Evolutionary conservation across 1,140 invertebrate species (phyloP).

Genomic region (Lepidurus arcticus): DNA sequence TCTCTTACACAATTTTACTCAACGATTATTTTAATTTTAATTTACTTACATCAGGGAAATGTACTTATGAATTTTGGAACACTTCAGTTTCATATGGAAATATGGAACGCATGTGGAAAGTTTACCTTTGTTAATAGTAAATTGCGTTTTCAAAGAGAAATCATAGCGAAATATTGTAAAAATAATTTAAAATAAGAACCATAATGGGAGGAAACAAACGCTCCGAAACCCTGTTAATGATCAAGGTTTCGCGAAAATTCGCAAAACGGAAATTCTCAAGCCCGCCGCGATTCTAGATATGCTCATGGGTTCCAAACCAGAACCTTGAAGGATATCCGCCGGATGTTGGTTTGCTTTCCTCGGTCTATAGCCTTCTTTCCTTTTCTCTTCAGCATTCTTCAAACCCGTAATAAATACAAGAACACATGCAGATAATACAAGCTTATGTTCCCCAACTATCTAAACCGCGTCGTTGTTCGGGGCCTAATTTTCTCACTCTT

Average conservation of each 20-base stretch:
- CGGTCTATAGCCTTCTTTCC: not conserved
- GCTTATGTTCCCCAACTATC: no score
- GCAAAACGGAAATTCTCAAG: not conserved
- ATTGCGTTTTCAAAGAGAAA: no score
- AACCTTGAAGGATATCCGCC: conserved; percentile 14
- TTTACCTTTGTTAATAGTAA: no score
- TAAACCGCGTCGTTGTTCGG: not conserved
- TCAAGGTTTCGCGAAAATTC: no score
- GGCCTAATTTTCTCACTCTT: not conserved
- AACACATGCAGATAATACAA: not conserved
- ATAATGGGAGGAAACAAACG: not conserved
- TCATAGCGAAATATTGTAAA: no score
- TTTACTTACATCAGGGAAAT: no score
- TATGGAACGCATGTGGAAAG: no score
- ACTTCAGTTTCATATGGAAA: no score
- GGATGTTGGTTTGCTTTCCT: conserved; percentile 8
- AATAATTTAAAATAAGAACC: not conserved
- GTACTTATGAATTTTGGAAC: no score
- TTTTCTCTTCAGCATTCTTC: not conserved
- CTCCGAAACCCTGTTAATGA: not conserved
- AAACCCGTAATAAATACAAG: not conserved
- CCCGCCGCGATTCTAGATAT: not conserved
- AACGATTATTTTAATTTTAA: no score
- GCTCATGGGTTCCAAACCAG: not conserved
- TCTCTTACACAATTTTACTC: no score